Base-by-base conservation (phyloP, 2,888 invertebrate species). In the Allolobophora icterica region DNA sequence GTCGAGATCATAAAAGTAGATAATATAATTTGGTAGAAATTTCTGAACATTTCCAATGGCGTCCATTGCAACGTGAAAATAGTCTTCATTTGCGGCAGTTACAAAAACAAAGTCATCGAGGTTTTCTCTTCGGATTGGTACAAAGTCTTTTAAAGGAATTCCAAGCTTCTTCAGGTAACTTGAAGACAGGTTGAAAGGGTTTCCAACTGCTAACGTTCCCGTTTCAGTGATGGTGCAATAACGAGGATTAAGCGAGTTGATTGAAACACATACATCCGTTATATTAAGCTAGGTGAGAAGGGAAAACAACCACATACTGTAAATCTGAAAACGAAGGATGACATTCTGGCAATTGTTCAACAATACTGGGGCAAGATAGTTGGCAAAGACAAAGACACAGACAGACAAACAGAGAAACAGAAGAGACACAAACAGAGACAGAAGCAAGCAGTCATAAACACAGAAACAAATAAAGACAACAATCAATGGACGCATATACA, bases 1-100 rank as follows among this genome's bases (percentile, higher is more conserved):
- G 17, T 87, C 38, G 35, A 92, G 91, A 40, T 92, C 92, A 71
- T 92, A 92, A 38, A 92, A 91, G 71, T 90, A 71, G 83, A 91
- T 90, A 8, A 24, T n/a, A 35, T 91, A 15, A 21, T 90, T 33
- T 13, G 92, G 92, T 13, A 90, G 89, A 84, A 42, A 17, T 42
- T 42, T 42, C 42, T 42, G 42, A 42, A 42, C 17, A 42, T 42
- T 42, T 38, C 45, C 52, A 30, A 92, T 71, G n/a, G 71, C 71
- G 71, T 71, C 71, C 71, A 71, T 71, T n/a, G 71, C 71, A 71
- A 13, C 71, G n/a, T 71, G n/a, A 71, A 71, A 71, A 17, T 71
- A 71, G 71, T n/a, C 13, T n/a, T 71, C 35, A 71, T 71, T 71
- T n/a, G 71, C 71, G 1, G 71, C 71, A 71, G 71, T 71, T 0